Percentiles rank a stretch among this genome's conserved stretches.
phyloP scores from a whole-genome alignment of 1,140 invertebrate genomes.

The Sycophila sp. region DNA sequence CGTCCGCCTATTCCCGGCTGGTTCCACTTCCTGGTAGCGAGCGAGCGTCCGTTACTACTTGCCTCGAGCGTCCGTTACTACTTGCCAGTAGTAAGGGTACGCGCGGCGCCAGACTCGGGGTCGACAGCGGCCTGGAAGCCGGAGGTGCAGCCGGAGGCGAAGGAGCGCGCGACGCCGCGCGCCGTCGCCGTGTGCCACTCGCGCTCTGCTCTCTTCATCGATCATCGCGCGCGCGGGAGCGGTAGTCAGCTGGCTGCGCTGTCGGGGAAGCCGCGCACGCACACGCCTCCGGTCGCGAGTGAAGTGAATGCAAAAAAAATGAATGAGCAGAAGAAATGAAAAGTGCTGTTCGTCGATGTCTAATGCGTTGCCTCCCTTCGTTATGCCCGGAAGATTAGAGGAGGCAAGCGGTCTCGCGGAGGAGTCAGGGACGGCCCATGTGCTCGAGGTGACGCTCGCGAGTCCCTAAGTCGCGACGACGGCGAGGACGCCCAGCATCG shows the following conservation, averaged over 20 bases:
- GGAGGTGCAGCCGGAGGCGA: no score
- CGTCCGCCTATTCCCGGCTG: not conserved
- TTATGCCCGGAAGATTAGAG: not conserved
- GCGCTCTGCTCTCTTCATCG: constrained; percentile 2
- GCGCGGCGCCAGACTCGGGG: not conserved
- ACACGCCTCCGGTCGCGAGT: not conserved
- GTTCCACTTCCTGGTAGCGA: not conserved
- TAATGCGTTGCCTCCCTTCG: not conserved
- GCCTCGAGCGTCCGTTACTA: not conserved
- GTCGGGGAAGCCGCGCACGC: not conserved
- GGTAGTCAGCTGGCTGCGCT: constrained; percentile 21
- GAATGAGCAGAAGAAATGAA: not conserved
- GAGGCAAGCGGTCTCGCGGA: not conserved
- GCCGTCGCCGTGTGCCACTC: not conserved
- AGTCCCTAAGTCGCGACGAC: not conserved
- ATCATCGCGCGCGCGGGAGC: constrained; percentile 23
- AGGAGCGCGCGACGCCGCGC: no score
- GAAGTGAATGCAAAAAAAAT: not conserved
- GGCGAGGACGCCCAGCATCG: not conserved
- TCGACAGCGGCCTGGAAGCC: no score
- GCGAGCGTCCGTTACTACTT: constrained; percentile 4
- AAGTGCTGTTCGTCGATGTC: not conserved
- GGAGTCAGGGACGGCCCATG: not conserved
- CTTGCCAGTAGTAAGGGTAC: not conserved
- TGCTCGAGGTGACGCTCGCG: constrained; percentile 15